phyloP scores from a whole-genome alignment of 2,888 invertebrate genomes.

The Epirrita christyi region DNA sequence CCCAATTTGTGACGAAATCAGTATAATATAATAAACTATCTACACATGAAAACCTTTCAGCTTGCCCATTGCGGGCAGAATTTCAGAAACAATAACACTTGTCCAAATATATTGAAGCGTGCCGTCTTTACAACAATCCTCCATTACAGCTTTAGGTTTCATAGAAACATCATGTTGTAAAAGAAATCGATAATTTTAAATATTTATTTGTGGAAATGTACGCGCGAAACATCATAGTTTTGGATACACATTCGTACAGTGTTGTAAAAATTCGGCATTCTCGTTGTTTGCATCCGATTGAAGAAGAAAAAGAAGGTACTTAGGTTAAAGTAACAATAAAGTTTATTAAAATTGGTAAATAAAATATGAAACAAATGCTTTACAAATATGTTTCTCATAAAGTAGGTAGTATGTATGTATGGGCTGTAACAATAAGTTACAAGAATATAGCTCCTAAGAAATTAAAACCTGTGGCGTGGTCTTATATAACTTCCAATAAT shows the following conservation, averaged over 20 bases:
- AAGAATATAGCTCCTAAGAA: too few species aligned
- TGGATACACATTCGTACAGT: conserved; percentile 65
- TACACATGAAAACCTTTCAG: conserved; percentile 46
- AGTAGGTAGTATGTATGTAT: too few species aligned
- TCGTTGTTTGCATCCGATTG: conserved; percentile 68
- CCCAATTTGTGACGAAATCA: conserved; percentile 55
- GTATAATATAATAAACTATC: conserved; percentile 35
- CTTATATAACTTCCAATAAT: too few species aligned
- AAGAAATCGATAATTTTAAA: not conserved
- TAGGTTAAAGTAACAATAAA: too few species aligned
- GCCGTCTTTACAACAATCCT: conserved; percentile 53
- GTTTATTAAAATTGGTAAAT: too few species aligned
- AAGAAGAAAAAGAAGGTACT: conserved; percentile 66
- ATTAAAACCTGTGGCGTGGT: too few species aligned
- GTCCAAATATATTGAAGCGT: conserved; percentile 71
- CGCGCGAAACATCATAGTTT: conserved; percentile 62
- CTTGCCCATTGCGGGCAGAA: conserved; percentile 51
- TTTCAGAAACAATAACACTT: conserved; percentile 61
- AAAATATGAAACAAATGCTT: too few species aligned
- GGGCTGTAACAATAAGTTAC: too few species aligned
- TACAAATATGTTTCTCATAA: too few species aligned
- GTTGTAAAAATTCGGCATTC: conserved; percentile 71
- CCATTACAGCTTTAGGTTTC: conserved; percentile 29
- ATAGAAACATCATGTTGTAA: conserved; percentile 24
- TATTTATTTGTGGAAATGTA: conserved; percentile 54